Evolutionary conservation across 2,888 invertebrate genomes (phyloP).

Genomic region (Chloroclystis v-ata): DNA sequence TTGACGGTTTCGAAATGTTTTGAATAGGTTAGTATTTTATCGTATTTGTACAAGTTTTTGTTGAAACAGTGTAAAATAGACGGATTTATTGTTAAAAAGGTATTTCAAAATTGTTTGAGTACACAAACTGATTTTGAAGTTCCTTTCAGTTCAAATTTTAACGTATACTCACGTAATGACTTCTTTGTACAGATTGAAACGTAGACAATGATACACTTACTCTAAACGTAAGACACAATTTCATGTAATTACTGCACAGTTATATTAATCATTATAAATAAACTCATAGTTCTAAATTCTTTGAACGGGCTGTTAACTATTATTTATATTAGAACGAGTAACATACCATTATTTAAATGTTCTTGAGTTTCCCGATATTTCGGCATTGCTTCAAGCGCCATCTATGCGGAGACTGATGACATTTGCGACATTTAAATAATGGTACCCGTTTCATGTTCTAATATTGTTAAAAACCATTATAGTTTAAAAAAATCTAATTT

Average conservation of each 20-base stretch:
- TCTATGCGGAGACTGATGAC: too few relatives aligned
- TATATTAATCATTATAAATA: constrained; percentile 58
- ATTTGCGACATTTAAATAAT: too few relatives aligned
- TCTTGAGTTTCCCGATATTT: background rate
- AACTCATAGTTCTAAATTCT: constrained; percentile 39
- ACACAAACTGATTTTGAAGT: constrained; percentile 9
- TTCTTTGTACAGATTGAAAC: constrained; percentile 7
- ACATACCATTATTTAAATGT: too few relatives aligned
- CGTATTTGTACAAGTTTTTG: constrained; percentile 11
- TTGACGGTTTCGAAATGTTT: background rate
- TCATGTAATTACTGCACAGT: constrained; percentile 72
- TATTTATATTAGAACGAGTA: background rate
- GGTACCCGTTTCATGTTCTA: too few relatives aligned
- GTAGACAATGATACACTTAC: constrained; percentile 33
- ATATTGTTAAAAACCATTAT: background rate
- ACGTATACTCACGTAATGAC: constrained; percentile 2
- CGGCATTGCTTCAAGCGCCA: background rate
- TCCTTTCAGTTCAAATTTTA: constrained; percentile 5
- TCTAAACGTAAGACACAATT: constrained; percentile 48
- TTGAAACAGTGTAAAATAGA: constrained; percentile 7
- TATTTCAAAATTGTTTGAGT: constrained; percentile 8
- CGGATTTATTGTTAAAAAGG: constrained; percentile 9
- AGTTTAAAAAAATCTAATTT: background rate
- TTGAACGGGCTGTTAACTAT: constrained; percentile 6
- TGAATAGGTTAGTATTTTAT: background rate